These are phyloP conservation scores for Dicrostonyx torquatus DNA, from an alignment of 2,797 vertebrate genomes.

Conservation along the genomic window DNA sequence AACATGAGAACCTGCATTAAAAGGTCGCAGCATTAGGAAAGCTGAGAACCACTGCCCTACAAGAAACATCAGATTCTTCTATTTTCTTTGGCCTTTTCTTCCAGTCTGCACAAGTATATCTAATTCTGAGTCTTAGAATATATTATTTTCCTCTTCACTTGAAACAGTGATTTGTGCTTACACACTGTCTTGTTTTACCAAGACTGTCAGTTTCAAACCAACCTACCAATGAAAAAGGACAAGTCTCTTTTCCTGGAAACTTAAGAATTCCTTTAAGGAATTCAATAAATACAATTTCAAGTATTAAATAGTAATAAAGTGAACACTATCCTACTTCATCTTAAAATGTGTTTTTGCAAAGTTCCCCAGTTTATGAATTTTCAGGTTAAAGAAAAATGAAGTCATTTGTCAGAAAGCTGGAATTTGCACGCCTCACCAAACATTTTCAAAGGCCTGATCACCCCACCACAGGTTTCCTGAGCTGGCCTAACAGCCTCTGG, in stretches of 20 bases:
- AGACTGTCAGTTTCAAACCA: neutral
- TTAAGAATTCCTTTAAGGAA: neutral
- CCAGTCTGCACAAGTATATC: neutral
- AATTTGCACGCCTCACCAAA: neutral
- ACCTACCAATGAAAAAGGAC: neutral
- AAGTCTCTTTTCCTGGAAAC: neutral
- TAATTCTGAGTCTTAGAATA: neutral
- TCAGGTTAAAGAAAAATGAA: constrained; percentile 24
- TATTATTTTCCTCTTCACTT: neutral
- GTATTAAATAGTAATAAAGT: neutral
- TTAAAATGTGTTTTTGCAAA: constrained; percentile 41
- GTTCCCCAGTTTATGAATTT: neutral
- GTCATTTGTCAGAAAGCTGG: neutral
- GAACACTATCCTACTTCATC: neutral
- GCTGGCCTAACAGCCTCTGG: neutral
- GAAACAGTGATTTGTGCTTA: neutral
- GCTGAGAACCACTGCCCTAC: neutral
- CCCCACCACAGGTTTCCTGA: neutral
- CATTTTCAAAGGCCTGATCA: neutral
- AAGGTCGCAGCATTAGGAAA: neutral
- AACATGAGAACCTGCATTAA: neutral
- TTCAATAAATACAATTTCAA: constrained; percentile 9
- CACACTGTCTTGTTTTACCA: neutral
- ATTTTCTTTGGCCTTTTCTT: constrained; percentile 28
- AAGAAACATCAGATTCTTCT: neutral